Percentiles rank a stretch among this genome's conserved stretches.
Conservation (phyloP, 1,140 invertebrate species). For the Leptoteleia sp. region DNA sequence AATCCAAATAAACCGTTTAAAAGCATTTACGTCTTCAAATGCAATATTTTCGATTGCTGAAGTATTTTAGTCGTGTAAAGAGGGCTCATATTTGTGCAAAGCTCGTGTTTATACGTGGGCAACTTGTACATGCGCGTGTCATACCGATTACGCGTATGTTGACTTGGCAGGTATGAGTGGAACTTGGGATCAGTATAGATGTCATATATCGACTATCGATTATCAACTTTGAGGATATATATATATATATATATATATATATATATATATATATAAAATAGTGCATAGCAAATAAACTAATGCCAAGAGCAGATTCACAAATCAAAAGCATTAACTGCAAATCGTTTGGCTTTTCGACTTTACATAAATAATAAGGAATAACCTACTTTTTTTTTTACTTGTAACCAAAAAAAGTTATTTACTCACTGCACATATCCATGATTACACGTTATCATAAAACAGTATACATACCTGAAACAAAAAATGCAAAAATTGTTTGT, state of each 20-base stretch:
- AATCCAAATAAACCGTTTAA: conserved; percentile 7
- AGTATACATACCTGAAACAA: conserved; percentile 18
- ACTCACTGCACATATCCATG: conserved; percentile 5
- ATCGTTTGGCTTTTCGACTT: background rate
- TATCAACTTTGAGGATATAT: conserved; percentile 38
- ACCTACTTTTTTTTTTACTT: conserved; percentile 3
- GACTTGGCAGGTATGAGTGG: background rate
- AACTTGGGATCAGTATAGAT: conserved; percentile 25
- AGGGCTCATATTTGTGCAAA: conserved; percentile 2
- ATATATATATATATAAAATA: conserved; percentile 37
- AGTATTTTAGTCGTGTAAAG: conserved; percentile 19
- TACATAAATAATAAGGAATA: too few species aligned
- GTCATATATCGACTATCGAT: conserved; percentile 44
- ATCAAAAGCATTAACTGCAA: conserved; percentile 17
- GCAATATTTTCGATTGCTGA: conserved; percentile 6
- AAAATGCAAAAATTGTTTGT: conserved; percentile 5
- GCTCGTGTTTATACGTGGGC: conserved; percentile 1
- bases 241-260: too few species aligned
- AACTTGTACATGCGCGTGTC: background rate
- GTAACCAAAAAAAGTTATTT: background rate
- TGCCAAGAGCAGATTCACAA: background rate
- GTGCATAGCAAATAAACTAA: conserved; percentile 18
- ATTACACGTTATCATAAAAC: background rate
- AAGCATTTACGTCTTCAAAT: conserved; percentile 6
- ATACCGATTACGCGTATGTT: background rate